Evolutionary conservation across 2,113 vertebrate species (phyloP), one percentile per base, ranked within the genome.

Genomic region (Gopherus flavomarginatus): DNA sequence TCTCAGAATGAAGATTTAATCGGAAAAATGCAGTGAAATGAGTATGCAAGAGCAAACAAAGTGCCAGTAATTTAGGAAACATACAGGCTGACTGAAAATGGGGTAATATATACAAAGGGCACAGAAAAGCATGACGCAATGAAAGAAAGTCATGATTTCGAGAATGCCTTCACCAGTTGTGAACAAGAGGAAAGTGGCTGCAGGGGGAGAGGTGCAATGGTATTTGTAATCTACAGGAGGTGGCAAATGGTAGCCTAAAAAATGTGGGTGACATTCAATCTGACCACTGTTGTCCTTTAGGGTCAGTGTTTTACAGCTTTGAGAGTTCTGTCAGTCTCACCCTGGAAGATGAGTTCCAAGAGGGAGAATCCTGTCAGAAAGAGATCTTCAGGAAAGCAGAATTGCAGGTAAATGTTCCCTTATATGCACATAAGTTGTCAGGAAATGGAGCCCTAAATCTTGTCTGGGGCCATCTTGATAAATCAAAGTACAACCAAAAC

Each of bases 351-450:
- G 90, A 89, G 82, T 82, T n/a, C 24, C 38, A 27, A 81, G 85
- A 82, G 26, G 0, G n/a, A 29, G 87, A 1, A 2, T 0, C 0
- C 54, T 83, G 50, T 62, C 78, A 12, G 11, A 6, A 0, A 4
- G 72, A 2, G 10, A 2, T 35, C n/a, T 72, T 6, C 54, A 3
- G 82, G 52, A 38, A 42, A 85, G 5, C 2, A 8, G 85, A 13
- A 31, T 8, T 14, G 2, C 81, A 81, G 92, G 65, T 31, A 50
- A 1, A 31, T 14, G 72, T 85, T 85, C 42, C 52, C 35, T 92
- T 0, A 0, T 50, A 21, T 35, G 69, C n/a, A 42, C 21, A 8
- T 38, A 42, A 3, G 69, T 38, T 72, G n/a, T 38, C 21, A 38
- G 69, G n/a, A 75, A 75, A 75, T 75, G n/a, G 38, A 75, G n/a